A percentile compares a stretch with the other conserved stretches of the same genome.
Evolutionary conservation across 2,888 invertebrate species (phyloP).

Genomic region (Drosophila buzzatii): DNA sequence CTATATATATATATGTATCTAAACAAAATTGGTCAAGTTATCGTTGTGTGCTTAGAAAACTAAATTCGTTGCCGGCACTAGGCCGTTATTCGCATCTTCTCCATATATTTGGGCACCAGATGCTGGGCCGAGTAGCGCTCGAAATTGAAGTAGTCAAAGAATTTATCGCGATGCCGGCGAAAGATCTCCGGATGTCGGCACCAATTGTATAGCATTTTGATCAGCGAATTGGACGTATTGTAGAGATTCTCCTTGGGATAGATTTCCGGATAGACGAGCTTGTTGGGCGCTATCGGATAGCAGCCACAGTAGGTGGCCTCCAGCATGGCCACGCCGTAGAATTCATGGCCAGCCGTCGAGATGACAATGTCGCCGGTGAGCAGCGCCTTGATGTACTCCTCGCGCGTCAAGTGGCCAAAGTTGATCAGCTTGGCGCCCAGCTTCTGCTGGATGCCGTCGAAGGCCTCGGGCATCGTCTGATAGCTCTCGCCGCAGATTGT

Average conservation of each 20-base stretch:
- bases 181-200: slow-evolving; percentile 86
- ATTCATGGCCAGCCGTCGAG: slow-evolving; percentile 91
- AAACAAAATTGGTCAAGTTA: slow-evolving; percentile 53
- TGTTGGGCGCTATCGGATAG: slow-evolving; percentile 89
- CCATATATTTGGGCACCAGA: slow-evolving; percentile 84
- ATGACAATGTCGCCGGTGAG: slow-evolving; percentile 88
- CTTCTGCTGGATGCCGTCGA: slow-evolving; percentile 86
- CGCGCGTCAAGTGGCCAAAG: slow-evolving; percentile 88
- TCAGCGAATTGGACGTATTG: slow-evolving; percentile 87
- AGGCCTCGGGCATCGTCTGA: slow-evolving; percentile 87
- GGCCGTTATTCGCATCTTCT: slow-evolving; percentile 80
- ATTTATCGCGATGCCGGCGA: slow-evolving; percentile 82
- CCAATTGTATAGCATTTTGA: slow-evolving; percentile 86
- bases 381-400: slow-evolving; percentile 87
- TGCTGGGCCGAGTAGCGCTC: slow-evolving; percentile 84
- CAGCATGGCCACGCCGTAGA: slow-evolving; percentile 91
- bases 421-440: slow-evolving; percentile 86
- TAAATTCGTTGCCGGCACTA: slow-evolving; percentile 55
- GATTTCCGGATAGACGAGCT: slow-evolving; percentile 90
- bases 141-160: slow-evolving; percentile 84
- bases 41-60: slow-evolving; percentile 49
- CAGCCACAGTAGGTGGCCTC: slow-evolving; percentile 90
- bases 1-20: background rate
- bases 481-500: slow-evolving; percentile 88
- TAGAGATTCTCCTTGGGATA: slow-evolving; percentile 88